Percentiles rank a stretch among this genome's conserved stretches.
These are phyloP conservation scores for Myanophis thanlyinensis DNA, from an alignment of 2,113 vertebrate genomes.

Conservation along the genomic window DNA sequence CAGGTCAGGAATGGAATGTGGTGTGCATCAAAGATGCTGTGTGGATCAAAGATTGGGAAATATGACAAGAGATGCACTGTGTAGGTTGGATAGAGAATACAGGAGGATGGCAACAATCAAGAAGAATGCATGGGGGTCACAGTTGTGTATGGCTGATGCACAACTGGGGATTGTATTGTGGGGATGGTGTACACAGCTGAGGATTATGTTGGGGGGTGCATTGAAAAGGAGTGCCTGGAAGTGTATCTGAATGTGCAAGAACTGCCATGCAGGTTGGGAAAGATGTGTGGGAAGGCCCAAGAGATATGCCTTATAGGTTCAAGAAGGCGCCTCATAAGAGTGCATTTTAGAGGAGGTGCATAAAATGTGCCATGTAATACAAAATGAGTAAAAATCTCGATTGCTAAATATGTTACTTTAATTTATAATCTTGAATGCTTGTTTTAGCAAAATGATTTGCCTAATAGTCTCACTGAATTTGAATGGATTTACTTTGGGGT, in stretches of 20 bases:
- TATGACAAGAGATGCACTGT: too few species aligned
- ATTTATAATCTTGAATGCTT: constrained; percentile 39
- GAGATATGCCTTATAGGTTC: neutral
- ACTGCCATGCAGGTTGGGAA: neutral
- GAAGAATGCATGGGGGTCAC: neutral
- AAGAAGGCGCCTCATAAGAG: neutral
- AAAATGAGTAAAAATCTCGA: constrained; percentile 18
- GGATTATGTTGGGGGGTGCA: too few species aligned
- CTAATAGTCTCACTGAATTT: neutral
- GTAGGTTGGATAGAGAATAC: too few species aligned
- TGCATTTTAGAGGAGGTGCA: neutral
- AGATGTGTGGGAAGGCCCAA: neutral
- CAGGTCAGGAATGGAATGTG: too few species aligned
- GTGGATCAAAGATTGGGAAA: too few species aligned
- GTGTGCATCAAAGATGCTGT: too few species aligned
- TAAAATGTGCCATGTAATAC: constrained; percentile 36
- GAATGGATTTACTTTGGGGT: neutral
- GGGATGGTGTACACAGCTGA: too few species aligned
- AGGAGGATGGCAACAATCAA: neutral
- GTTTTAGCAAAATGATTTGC: constrained; percentile 36
- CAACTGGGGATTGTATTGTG: neutral
- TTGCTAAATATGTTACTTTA: constrained; percentile 30
- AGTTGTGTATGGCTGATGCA: neutral
- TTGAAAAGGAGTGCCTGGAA: neutral
- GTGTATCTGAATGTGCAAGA: neutral